Conservation (phyloP, 1,140 invertebrate genomes). For the Drosophila subpulchrella region DNA sequence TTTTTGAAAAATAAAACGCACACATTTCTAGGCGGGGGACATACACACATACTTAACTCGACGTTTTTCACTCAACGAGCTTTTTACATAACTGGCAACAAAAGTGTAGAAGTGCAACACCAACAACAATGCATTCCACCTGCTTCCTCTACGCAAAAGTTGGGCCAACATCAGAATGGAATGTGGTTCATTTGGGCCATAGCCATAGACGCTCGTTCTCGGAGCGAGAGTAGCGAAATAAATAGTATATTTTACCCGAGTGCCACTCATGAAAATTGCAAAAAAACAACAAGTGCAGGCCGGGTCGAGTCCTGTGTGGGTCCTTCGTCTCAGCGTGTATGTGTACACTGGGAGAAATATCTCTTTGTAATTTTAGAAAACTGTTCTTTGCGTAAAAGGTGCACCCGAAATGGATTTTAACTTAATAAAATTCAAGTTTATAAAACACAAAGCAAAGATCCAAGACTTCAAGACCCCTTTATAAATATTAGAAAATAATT, state of each 20-base stretch:
- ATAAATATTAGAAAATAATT: no score
- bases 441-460: no score
- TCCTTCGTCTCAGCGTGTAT: conserved; percentile 17
- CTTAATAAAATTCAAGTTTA: no score
- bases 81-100: conserved; percentile 76
- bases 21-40: conserved; percentile 15
- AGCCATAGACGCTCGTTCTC: conserved; percentile 37
- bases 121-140: conserved; percentile 69
- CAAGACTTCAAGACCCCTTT: no score
- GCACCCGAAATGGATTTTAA: no score
- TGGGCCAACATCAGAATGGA: conserved; percentile 62
- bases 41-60: conserved; percentile 81
- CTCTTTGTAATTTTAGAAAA: not conserved
- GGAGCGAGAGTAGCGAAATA: conserved; percentile 70
- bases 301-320: conserved; percentile 39
- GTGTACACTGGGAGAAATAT: not conserved
- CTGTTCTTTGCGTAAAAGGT: no score
- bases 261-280: conserved; percentile 82
- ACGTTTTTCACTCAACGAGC: conserved; percentile 81
- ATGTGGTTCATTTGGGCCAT: conserved; percentile 78
- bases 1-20: conserved; percentile 33
- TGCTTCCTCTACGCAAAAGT: conserved; percentile 65
- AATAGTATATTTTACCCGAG: conserved; percentile 82
- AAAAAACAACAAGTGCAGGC: conserved; percentile 69
- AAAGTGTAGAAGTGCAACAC: conserved; percentile 76